Percentiles rank a stretch among this genome's conserved stretches.
Conservation (phyloP, 2,113 vertebrate genomes). For the Uropsilus gracilis region DNA sequence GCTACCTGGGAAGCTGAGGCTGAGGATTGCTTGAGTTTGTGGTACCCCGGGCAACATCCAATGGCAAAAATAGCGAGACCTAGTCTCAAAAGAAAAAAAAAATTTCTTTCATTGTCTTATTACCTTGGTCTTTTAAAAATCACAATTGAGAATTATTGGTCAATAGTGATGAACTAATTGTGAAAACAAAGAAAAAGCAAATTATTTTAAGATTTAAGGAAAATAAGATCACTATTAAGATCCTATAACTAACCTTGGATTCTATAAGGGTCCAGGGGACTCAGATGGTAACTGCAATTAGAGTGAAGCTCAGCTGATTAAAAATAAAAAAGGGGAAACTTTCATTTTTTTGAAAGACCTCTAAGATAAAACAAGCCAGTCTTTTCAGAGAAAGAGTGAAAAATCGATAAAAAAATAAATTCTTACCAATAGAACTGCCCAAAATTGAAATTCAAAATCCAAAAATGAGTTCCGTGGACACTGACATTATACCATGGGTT, state of each 20-base stretch:
- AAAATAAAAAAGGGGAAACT: background rate
- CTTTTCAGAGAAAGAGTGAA: background rate
- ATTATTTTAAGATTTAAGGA: background rate
- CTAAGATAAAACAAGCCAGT: background rate
- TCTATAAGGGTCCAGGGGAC: background rate
- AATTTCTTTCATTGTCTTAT: background rate
- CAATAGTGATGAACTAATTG: background rate
- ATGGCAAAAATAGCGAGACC: too few species aligned
- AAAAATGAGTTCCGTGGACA: background rate
- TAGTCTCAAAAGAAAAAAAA: too few species aligned
- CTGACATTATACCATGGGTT: background rate
- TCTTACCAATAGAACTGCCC: background rate
- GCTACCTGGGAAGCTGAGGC: too few species aligned
- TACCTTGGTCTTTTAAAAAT: background rate
- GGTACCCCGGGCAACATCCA: too few species aligned
- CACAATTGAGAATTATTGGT: slow-evolving; percentile 18
- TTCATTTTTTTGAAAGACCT: background rate
- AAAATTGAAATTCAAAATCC: background rate
- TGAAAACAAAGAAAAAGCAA: background rate
- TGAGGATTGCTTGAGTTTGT: too few species aligned
- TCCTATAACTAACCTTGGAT: background rate
- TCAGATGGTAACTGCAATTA: background rate
- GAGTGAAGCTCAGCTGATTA: background rate
- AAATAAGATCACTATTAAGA: background rate
- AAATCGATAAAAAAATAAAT: background rate